Evolutionary conservation across 1,140 invertebrate genomes (phyloP), one percentile per base, ranked within the genome.

Genomic region (Drosophila oshimai): DNA sequence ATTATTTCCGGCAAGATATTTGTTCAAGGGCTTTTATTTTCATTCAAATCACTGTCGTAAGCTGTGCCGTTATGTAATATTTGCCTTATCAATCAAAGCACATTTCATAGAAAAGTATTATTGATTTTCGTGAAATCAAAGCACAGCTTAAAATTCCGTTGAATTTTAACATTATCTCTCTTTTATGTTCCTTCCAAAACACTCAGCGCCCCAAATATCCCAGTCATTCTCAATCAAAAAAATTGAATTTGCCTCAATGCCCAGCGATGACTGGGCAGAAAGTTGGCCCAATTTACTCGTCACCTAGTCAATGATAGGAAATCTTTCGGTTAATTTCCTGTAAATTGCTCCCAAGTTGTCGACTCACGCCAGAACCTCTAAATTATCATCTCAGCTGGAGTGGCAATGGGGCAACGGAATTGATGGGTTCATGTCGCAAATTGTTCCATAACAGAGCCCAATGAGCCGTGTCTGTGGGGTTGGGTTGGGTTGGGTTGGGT

Each of bases 281-380:
- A 24, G n/a, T 22, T n/a, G 33, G 7, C 33, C 33, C 41, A 62
- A 47, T 65, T 46, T 72, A 62, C 22, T 13, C 47, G 61, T 73
- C 69, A 73, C 44, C 68, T 55, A 54, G 47, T 29, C 57, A 44
- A 47, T 62, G 68, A 73, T 55, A 58, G 51, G 41, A 54, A 60
- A 77, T 76, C 74, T 67, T 50, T 65, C 44, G 47, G 57, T 42
- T 73, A 61, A 73, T 73, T 78, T 72, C 60, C 74, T 54, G 53
- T 58, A 72, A 77, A 77, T 73, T 68, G 62, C 6, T 10, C 18
- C 20, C 31, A 74, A 64, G 12, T 22, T 62, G 69, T 37, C 31
- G 44, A 45, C 47, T 79, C 58, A 80, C 42, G 49, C 9, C 36
- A 31, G 61, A 73, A 62, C 68, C 68, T 72, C 64, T 53, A 72